A percentile compares a stretch with the other conserved stretches of the same genome.
Evolutionary conservation across 2,888 invertebrate species (phyloP).

Genomic region (Acleris laterana): DNA sequence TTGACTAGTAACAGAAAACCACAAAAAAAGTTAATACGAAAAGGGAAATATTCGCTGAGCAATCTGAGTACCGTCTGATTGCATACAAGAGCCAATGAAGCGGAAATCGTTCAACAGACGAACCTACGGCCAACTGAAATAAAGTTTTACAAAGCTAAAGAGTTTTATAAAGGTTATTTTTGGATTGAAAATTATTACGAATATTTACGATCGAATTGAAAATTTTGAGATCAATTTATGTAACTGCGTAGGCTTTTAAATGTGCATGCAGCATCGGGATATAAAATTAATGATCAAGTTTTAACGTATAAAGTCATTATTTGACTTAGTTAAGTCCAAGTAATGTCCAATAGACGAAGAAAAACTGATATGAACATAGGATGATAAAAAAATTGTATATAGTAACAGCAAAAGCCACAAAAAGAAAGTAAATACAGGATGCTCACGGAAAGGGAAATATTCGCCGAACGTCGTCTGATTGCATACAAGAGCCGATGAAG

Average conservation of each 20-base stretch:
- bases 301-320: too few species aligned
- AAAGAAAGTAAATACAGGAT: constrained; percentile 21
- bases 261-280: too few species aligned
- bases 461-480: constrained; percentile 29
- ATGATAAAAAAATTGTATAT: constrained; percentile 7
- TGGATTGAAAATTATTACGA: too few species aligned
- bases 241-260: too few species aligned
- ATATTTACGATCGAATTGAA: too few species aligned
- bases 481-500: constrained; percentile 30
- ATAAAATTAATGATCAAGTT: too few species aligned
- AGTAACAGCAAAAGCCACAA: constrained; percentile 13
- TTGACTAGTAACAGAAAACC: constrained; percentile 16
- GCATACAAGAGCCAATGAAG: constrained; percentile 30
- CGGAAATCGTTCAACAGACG: constrained; percentile 26
- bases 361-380: too few species aligned
- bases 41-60: constrained; percentile 26
- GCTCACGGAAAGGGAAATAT: constrained; percentile 25
- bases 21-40: constrained; percentile 22
- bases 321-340: too few species aligned
- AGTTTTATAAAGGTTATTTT: neutral
- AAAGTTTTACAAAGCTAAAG: constrained; percentile 17
- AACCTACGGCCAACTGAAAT: constrained; percentile 5
- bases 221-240: too few species aligned
- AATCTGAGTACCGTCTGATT: constrained; percentile 34
- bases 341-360: too few species aligned